Conservation (phyloP, 2,888 invertebrate species). For the Megaustenia siamemsis region DNA sequence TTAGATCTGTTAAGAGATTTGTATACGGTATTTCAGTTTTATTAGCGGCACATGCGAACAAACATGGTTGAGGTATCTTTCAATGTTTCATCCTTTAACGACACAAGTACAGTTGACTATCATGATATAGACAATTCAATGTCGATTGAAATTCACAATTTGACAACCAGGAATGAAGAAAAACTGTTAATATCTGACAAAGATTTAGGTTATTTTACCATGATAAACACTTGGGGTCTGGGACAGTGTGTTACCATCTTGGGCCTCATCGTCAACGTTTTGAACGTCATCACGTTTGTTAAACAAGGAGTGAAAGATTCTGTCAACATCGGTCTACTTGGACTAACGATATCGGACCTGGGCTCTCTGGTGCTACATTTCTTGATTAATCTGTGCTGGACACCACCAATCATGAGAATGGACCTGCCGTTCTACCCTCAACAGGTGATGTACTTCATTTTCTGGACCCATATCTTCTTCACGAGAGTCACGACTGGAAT, state of each 20-base stretch:
- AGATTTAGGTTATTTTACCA: background rate
- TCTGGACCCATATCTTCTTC: background rate
- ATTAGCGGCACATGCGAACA: too few relatives aligned
- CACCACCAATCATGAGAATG: background rate
- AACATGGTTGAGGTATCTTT: too few relatives aligned
- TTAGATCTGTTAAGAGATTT: too few relatives aligned
- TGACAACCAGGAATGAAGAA: background rate
- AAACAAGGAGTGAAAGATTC: slow-evolving; percentile 10
- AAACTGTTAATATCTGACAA: background rate
- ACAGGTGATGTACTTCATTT: slow-evolving; percentile 4
- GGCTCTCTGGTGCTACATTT: background rate
- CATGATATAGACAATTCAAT: too few relatives aligned
- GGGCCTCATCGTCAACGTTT: background rate
- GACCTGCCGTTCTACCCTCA: slow-evolving; percentile 17
- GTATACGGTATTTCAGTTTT: too few relatives aligned
- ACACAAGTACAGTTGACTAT: too few relatives aligned
- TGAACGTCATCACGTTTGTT: background rate
- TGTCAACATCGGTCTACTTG: slow-evolving; percentile 32
- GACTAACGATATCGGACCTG: slow-evolving; percentile 19
- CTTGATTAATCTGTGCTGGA: slow-evolving; percentile 11
- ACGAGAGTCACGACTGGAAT: slow-evolving; percentile 1
- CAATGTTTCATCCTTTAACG: too few relatives aligned
- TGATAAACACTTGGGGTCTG: background rate
- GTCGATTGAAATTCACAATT: too few relatives aligned
- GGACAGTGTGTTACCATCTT: slow-evolving; percentile 16